A percentile compares a stretch with the other conserved stretches of the same genome.
Conservation (phyloP, 2,113 vertebrate genomes). For the Tonatia bakeri region DNA sequence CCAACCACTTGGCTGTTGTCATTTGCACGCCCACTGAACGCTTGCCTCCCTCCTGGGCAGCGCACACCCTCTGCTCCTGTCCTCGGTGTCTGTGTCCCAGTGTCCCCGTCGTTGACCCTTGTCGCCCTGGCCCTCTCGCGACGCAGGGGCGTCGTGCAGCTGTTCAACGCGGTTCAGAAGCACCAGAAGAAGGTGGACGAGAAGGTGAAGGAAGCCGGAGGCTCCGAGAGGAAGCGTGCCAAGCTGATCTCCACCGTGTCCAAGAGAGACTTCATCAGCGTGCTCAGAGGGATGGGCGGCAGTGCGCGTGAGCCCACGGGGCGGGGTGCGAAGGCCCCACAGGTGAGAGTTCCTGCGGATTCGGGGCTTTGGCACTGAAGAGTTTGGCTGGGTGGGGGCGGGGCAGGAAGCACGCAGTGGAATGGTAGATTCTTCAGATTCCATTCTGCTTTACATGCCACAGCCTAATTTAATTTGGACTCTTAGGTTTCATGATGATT, state of each 20-base stretch:
- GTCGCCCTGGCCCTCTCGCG: not conserved
- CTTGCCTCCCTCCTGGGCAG: not conserved
- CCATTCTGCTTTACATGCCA: not conserved
- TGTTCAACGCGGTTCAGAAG: slow-evolving; percentile 93
- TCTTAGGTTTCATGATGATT: not conserved
- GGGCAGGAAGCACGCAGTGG: not conserved
- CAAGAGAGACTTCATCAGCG: slow-evolving; percentile 93
- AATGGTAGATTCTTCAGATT: not conserved
- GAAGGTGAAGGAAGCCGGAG: slow-evolving; percentile 87
- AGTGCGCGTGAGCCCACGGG: slow-evolving; percentile 39
- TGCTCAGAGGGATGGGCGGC: slow-evolving; percentile 84
- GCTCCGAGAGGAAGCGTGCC: slow-evolving; percentile 89
- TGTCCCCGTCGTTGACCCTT: not conserved
- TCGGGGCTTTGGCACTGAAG: too few relatives aligned
- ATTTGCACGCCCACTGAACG: not conserved
- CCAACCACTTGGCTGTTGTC: not conserved
- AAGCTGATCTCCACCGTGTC: slow-evolving; percentile 91
- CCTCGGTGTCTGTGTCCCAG: not conserved
- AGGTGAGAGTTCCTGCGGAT: slow-evolving; percentile 74
- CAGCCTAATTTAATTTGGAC: not conserved
- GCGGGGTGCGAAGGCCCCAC: slow-evolving; percentile 57
- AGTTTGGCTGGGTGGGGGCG: too few relatives aligned
- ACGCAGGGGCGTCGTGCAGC: slow-evolving; percentile 91
- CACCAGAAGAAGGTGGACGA: slow-evolving; percentile 90
- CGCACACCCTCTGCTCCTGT: too few relatives aligned